A percentile compares a stretch with the other conserved stretches of the same genome.
Evolutionary conservation across 2,113 vertebrate genomes (phyloP).

Genomic region (Athene cunicularia): DNA sequence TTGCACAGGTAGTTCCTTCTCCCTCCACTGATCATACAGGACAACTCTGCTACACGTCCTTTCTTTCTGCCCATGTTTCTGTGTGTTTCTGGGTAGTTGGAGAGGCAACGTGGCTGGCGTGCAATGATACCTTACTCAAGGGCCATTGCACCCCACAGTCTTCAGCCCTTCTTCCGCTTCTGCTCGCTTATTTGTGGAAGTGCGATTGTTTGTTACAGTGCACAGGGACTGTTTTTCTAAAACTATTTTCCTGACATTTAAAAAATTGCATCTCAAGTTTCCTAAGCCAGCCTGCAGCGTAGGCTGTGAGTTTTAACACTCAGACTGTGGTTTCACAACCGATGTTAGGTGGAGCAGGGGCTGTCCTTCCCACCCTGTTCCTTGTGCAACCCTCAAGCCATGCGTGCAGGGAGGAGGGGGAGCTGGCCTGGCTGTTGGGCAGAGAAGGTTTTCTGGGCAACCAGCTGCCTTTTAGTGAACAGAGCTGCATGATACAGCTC

Average conservation of each 20-base stretch:
- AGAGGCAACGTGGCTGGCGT: accelerated
- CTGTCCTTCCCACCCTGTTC: accelerated
- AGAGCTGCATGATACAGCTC: neutral
- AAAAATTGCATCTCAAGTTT: neutral
- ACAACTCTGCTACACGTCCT: neutral
- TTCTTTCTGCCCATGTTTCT: neutral
- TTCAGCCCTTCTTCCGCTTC: neutral
- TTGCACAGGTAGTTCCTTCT: neutral
- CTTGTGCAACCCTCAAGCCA: accelerated
- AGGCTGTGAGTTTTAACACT: neutral
- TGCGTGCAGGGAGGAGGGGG: neutral
- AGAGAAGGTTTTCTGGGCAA: neutral
- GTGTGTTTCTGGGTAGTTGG: neutral
- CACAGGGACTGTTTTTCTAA: neutral
- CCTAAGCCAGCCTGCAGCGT: neutral
- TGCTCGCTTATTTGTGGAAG: neutral
- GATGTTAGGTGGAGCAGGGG: neutral
- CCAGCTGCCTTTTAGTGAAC: neutral
- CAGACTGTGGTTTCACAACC: neutral
- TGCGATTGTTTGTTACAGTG: neutral
- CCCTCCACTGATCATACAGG: neutral
- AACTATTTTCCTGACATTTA: neutral
- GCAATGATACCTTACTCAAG: neutral
- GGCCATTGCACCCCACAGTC: neutral
- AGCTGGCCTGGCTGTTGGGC: accelerated